Conservation (phyloP, 2,888 invertebrate species). For the Volucella inflata region DNA sequence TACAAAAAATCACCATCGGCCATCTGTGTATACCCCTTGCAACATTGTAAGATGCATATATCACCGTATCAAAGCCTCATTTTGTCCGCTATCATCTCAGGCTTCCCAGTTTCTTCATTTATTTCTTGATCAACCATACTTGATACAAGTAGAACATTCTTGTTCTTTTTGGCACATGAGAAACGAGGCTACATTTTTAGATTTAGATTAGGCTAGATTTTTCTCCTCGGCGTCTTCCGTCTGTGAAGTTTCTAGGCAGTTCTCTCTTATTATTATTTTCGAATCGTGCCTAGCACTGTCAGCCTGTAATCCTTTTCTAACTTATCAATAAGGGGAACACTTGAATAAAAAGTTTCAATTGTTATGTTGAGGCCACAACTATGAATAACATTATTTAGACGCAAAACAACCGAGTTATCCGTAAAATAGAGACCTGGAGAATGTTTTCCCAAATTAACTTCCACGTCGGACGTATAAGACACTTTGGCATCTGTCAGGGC, state of each 20-base stretch:
- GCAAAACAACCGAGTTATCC: too few species aligned
- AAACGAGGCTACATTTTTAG: slow-evolving; percentile 9
- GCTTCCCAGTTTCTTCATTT: too few species aligned
- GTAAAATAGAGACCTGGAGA: too few species aligned
- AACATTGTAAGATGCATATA: too few species aligned
- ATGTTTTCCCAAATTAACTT: slow-evolving; percentile 75
- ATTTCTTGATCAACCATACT: too few species aligned
- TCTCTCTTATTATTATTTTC: slow-evolving; percentile 8
- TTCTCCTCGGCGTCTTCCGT: slow-evolving; percentile 11
- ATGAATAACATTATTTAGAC: too few species aligned
- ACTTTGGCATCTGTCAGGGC: slow-evolving; percentile 76
- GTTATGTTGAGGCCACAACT: neutral
- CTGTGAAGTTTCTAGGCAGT: slow-evolving; percentile 16
- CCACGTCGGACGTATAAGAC: slow-evolving; percentile 76
- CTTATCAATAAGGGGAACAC: neutral
- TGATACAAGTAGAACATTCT: too few species aligned
- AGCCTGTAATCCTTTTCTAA: slow-evolving; percentile 9
- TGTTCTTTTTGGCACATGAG: slow-evolving; percentile 20
- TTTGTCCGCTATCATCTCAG: too few species aligned
- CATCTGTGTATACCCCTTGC: too few species aligned
- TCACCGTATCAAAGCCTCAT: too few species aligned
- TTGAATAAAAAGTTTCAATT: neutral
- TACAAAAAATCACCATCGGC: too few species aligned
- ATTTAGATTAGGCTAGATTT: slow-evolving; percentile 13
- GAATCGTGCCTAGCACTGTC: slow-evolving; percentile 19